These are phyloP conservation scores for Brachyhypopomus occidentalis DNA, from an alignment of 2,113 vertebrate species.

Conservation along the genomic window DNA sequence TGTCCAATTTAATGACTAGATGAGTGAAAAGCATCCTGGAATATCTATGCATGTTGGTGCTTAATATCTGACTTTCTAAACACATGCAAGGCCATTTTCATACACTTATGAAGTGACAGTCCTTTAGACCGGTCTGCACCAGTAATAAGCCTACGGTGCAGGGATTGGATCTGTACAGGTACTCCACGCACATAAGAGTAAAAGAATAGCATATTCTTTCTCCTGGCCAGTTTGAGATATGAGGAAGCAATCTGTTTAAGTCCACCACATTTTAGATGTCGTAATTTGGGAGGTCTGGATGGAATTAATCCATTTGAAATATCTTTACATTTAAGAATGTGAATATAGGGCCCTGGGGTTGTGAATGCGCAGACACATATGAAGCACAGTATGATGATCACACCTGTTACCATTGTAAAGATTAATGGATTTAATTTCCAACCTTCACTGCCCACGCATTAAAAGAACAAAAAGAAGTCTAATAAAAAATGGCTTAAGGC, in stretches of 20 bases:
- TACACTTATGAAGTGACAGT: background rate
- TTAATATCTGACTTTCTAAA: too few relatives aligned
- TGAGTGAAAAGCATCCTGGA: background rate
- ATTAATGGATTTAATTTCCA: constrained; percentile 22
- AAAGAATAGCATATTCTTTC: background rate
- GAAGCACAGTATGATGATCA: background rate
- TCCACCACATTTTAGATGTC: background rate
- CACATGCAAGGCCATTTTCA: background rate
- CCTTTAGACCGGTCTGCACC: background rate
- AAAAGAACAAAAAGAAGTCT: background rate
- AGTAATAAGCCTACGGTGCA: background rate
- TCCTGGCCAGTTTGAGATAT: background rate
- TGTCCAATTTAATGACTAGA: background rate
- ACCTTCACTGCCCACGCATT: background rate
- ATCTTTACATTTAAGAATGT: background rate
- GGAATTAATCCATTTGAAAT: background rate
- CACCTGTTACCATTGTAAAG: background rate
- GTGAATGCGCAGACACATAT: background rate
- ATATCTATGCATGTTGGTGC: too few relatives aligned
- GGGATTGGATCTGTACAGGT: background rate
- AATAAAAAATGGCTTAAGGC: background rate
- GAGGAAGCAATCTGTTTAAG: background rate
- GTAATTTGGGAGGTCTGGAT: constrained; percentile 1
- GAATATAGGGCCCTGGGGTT: background rate
- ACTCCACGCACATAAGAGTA: background rate